Base-by-base conservation (phyloP, 2,888 invertebrate genomes). In the Eupithecia tripunctaria region DNA sequence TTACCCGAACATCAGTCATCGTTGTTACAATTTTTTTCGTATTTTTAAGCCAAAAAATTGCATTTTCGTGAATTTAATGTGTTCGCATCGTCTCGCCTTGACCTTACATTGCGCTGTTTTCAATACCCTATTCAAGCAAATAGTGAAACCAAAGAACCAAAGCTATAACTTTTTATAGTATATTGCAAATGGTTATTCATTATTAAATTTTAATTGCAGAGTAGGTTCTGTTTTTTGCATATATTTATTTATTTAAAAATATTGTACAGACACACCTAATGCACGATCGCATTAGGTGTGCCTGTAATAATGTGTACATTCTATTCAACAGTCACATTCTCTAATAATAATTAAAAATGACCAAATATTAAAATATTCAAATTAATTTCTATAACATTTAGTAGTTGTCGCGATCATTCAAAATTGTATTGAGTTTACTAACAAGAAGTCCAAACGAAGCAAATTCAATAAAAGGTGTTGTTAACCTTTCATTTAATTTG, bases 61-160 rank as follows among this genome's bases (percentile, higher is more conserved):
- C 68, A 74, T 71, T 68, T 74, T 60, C 51, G 47, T 36, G 59
- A 67, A 67, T 56, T 36, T 12, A 27, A 36, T 60, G 60, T 36
- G 2, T n/a, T 71, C 51, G 73, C 12, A 32, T 59, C 29, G 25
- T 27, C 5, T 59, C 38, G 29, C 74, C 68, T 71, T 68, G 71
- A 68, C 62, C 51, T 71, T 68, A 18, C 68, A 68, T 71, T 73
- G 43, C n/a, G 64, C 65, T 73, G 68, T 74, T 68, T 74, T 56
- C 36, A 67, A 67, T 60, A 70, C 8, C 21, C 10, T 51, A 21
- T 51, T 51, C 10, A 21, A 10, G 21, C 51, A 51, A 51, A 51
- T 51, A 47, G 21, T 47, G 47, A 12, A 21, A 21, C 21, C 8
- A n/a, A 47, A 47, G n/a, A 47, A 47, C 8, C 12, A 51, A 51